Evolutionary conservation across 2,888 invertebrate species (phyloP), one percentile per base, ranked within the genome.

Genomic region (Zhuqinia jingwanae): DNA sequence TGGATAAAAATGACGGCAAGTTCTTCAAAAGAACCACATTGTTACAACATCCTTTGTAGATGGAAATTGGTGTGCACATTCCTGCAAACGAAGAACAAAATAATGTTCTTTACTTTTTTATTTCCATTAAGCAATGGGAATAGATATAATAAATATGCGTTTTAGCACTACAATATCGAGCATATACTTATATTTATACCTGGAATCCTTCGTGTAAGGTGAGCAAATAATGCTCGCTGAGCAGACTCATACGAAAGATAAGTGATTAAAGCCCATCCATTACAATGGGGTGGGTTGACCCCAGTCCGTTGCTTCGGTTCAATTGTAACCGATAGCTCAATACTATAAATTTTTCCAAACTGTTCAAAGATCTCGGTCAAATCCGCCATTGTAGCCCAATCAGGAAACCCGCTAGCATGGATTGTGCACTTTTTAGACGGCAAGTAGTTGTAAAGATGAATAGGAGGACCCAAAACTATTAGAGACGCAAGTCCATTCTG

Each of bases 11-110:
- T 0, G 85, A 60, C 10, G 90, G 90, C 11, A 90, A 73, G 76
- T 90, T 90, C 50, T 90, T 90, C 58, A 90, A 75, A 0, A 89
- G 81, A 11, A 90, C 89, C 42, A 90, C 88, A 56, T 90, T 90
- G 70, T 68, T 90, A 42, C 89, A 89, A 17, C 80, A 80, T 20
- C 90, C 90, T 65, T 90, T 90, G 85, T 90, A 90, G 58, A 90
- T 90, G 10, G 90, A 90, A 2, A 90, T 81, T 0, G 89, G 82
- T 0, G 58, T 85, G 17, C 85, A 65, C 75, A 87, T 88, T 42
- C 90, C 90, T 90, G 65, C n/a, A 13, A 83, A 53, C 8, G 56
- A 20, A 25, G 10, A 20, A 73, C 17, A 50, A 25, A 20, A 63
- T 45, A 60, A 27, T n/a, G 15, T 10, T 20, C 56, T 42, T 50